These are phyloP conservation scores for Mastomys natalensis DNA, from an alignment of 2,113 vertebrate genomes.

Conservation along the genomic window DNA sequence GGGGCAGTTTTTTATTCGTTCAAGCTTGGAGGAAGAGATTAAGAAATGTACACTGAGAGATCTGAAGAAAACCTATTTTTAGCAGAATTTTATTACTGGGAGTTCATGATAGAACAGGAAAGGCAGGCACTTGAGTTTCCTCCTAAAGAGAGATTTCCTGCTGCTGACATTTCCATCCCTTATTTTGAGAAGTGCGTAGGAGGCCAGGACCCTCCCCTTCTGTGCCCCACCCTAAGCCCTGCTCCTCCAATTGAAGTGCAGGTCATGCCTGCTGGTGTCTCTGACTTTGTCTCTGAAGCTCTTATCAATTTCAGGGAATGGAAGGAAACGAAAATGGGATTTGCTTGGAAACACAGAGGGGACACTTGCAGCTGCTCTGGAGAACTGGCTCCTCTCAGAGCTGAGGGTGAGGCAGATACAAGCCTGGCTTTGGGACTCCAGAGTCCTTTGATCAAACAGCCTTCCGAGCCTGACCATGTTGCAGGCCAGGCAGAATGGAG, in stretches of 20 bases:
- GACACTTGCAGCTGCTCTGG: not conserved
- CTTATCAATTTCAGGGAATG: not conserved
- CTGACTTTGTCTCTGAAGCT: not conserved
- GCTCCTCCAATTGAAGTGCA: not conserved
- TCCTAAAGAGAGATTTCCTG: slow-evolving; percentile 42
- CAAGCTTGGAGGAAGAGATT: not conserved
- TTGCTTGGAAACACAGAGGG: not conserved
- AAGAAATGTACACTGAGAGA: not conserved
- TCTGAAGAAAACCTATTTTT: slow-evolving; percentile 38
- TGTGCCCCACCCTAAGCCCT: too few relatives aligned
- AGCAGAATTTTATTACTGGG: slow-evolving; percentile 18
- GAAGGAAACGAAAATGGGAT: not conserved
- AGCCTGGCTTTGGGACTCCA: not conserved
- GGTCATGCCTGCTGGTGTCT: not conserved
- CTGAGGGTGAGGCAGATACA: not conserved
- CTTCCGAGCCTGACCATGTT: not conserved
- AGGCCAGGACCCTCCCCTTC: not conserved
- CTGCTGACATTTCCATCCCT: slow-evolving; percentile 45
- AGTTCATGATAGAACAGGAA: slow-evolving; percentile 53
- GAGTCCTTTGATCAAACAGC: slow-evolving; percentile 24
- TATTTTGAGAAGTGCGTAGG: not conserved
- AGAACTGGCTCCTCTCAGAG: not conserved
- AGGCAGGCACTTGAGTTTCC: slow-evolving; percentile 32
- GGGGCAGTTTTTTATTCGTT: not conserved
- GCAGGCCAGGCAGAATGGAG: not conserved